Evolutionary conservation across 2,888 invertebrate species (phyloP), one percentile per base, ranked within the genome.

Genomic region (Eupithecia vulgata): DNA sequence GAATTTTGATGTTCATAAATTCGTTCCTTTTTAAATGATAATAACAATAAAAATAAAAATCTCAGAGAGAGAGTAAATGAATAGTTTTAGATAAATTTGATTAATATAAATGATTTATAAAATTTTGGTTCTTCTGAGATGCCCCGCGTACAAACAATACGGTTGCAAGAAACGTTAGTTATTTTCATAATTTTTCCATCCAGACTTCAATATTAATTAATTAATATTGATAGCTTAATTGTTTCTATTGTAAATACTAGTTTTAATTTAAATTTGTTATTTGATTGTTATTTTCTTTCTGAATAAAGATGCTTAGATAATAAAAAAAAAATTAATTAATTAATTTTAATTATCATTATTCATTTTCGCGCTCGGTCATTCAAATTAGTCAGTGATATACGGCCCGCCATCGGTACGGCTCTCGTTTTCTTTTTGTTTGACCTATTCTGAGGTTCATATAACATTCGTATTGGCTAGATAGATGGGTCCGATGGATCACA

Each of bases 1-100:
- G n/a, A n/a, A n/a, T n/a, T n/a, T 37, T 67, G 7, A 7, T 34
- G 21, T 48, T 45, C 12, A 68, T 68, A 45, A 72, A 72, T 72
- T 42, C 25, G 25, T 68, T 72, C n/a, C 65, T 34, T 42, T 45
- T 25, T 42, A 66, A 72, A 48, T 48, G n/a, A 37, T 34, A 61
- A 61, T 8, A 17, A n/a, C 35, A 62, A 12, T 17, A 15, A 42
- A 6, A 42, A 42, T 1, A 15, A 15, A 37, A 61, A 30, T 57
- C 5, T 57, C 1, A 25, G 6, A 21, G 12, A 21, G 12, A 25
- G 25, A 3, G 6, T 12, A 57, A 15, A 17, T 17, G 0, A 17
- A 25, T n/a, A 57, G 25, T 12, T 21, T 21, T 57, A 12, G 12
- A 57, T 25, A 12, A 12, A n/a, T n/a, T n/a, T n/a, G n/a, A n/a